A percentile compares a stretch with the other conserved stretches of the same genome.
phyloP scores from a whole-genome alignment of 1,140 invertebrate species.

The Formica exsecta region DNA sequence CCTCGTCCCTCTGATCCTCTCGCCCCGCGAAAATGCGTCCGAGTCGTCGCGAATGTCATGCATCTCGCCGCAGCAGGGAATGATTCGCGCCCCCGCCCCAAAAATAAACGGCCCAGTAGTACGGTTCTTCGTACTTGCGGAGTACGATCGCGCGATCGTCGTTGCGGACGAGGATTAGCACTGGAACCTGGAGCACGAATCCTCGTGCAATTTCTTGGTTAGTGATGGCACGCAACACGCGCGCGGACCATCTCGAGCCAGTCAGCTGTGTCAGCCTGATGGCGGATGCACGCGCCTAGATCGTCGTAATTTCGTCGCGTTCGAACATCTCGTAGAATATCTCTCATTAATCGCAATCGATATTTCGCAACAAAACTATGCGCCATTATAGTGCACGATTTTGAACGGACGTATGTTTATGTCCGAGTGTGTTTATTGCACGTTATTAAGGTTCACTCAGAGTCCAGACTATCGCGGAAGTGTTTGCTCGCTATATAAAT shows the following conservation, averaged over 20 bases:
- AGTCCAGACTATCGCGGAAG: background rate
- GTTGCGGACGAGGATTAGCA: background rate
- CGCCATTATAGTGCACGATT: constrained; percentile 22
- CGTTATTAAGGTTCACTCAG: too few species aligned
- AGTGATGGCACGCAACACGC: constrained; percentile 50
- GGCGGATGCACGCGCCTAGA: constrained; percentile 30
- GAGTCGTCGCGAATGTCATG: constrained; percentile 80
- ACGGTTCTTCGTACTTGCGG: constrained; percentile 43
- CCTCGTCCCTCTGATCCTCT: too few species aligned
- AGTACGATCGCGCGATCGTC: constrained; percentile 27
- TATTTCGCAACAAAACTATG: constrained; percentile 27
- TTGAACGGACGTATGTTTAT: background rate
- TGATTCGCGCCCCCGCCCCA: constrained; percentile 73
- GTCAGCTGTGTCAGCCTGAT: constrained; percentile 64
- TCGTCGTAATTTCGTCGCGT: background rate
- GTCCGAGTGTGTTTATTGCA: background rate
- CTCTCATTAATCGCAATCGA: background rate
- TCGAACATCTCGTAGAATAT: background rate
- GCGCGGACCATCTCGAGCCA: constrained; percentile 61
- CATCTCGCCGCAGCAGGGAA: constrained; percentile 74
- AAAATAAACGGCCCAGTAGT: constrained; percentile 73
- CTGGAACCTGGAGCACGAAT: background rate
- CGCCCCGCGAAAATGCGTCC: constrained; percentile 61
- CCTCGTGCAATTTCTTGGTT: constrained; percentile 63
- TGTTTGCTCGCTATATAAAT: constrained; percentile 19